Percentiles rank a stretch among this genome's conserved stretches.
phyloP scores from a whole-genome alignment of 2,113 vertebrate genomes.

The Alexandromys fortis region DNA sequence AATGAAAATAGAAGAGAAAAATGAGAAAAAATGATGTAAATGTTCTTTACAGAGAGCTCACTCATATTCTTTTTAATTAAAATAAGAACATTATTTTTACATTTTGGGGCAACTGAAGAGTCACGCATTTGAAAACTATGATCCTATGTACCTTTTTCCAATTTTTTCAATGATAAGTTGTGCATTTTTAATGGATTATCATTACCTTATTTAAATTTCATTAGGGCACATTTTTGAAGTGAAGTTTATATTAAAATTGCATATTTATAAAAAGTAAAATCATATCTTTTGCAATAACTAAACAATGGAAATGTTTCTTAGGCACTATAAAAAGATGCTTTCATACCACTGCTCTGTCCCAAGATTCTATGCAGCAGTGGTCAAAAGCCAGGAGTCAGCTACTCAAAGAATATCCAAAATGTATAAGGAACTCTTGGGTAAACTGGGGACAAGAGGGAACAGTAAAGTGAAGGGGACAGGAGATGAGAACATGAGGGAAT shows the following conservation, averaged over 20 bases:
- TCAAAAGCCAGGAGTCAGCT: not conserved
- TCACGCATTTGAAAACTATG: not conserved
- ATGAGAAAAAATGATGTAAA: not conserved
- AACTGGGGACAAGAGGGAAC: too few species aligned
- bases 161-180: slow-evolving; percentile 16
- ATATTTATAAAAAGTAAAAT: too few species aligned
- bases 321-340: not conserved
- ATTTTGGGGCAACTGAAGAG: not conserved
- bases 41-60: not conserved
- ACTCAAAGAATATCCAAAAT: not conserved
- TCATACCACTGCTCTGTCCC: not conserved
- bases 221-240: not conserved
- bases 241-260: slow-evolving; percentile 5
- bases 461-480: too few species aligned
- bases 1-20: not conserved
- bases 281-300: too few species aligned
- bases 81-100: slow-evolving; percentile 31
- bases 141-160: not conserved
- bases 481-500: too few species aligned
- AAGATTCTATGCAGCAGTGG: not conserved
- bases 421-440: too few species aligned
- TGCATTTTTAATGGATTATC: not conserved
- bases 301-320: too few species aligned
- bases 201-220: slow-evolving; percentile 10
- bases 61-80: slow-evolving; percentile 13